Evolutionary conservation across 2,888 invertebrate species (phyloP), one percentile per base, ranked within the genome.

Genomic region (Tetheella fluctuosa): DNA sequence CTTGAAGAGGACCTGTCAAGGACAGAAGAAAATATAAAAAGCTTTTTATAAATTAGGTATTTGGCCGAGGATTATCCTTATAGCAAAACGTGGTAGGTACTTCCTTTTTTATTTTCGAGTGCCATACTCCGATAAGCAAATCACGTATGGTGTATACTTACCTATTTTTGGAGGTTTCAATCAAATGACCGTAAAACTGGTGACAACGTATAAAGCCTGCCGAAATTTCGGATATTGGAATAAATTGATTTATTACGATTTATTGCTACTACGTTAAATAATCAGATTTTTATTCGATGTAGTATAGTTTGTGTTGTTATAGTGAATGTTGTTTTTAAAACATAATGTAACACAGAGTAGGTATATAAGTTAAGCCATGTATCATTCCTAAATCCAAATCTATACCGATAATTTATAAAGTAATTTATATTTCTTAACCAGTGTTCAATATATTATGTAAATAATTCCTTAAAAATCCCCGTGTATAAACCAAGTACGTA

Each of bases 181-280:
- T 72, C 62, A 76, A 76, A 73, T 74, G 71, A 73, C 73, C 71
- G 74, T 74, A 73, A 74, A 76, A 72, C 70, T 70, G 65, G 69
- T 70, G 70, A 65, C 65, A 64, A 71, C 68, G 69, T 68, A 67
- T 63, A 70, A 69, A 69, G 70, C 65, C 65, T 62, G 59, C 59
- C 63, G 68, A 70, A 74, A 48, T 48, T 48, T 17, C 20, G 30
- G 13, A 10, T 52, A 58, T 53, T 42, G 58, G 48, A 58, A 53
- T 53, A 30, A 53, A 58, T 58, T 58, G 58, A 37, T 58, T 58
- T 58, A 52, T 37, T 34, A 34, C 53, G 58, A 58, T 58, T 58
- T 52, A 23, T 52, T 57, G 39, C 37, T 60, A 53, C 56, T 59
- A 52, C 37, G 56, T 30, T 52, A 20, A 58, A 34, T 34, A 52